Percentiles rank a stretch among this genome's conserved stretches.
Conservation (phyloP, 2,797 vertebrate genomes). For the Leptatherina wallacei region DNA sequence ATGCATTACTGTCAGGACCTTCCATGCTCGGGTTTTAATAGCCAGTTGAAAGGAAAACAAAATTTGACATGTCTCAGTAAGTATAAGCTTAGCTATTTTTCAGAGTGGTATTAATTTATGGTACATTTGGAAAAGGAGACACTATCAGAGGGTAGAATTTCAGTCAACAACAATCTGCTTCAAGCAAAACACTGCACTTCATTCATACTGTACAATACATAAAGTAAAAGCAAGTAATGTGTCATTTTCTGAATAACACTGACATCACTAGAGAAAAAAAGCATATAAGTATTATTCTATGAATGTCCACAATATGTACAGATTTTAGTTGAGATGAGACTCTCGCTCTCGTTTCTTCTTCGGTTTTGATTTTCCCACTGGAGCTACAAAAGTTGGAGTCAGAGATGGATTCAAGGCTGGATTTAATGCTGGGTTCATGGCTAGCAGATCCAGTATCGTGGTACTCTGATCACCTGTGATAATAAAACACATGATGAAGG, state of each 20-base stretch:
- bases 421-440: conserved; percentile 83
- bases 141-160: conserved; percentile 1
- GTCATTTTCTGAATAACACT: background rate
- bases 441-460: conserved; percentile 80
- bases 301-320: background rate
- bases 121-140: conserved; percentile 9
- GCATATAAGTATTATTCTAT: background rate
- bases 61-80: conserved; percentile 18
- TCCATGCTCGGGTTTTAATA: conserved; percentile 1
- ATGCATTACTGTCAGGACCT: conserved; percentile 42
- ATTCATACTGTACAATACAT: background rate
- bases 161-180: conserved; percentile 8
- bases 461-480: conserved; percentile 54
- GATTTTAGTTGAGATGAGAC: conserved; percentile 55
- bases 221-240: background rate
- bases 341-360: conserved; percentile 65
- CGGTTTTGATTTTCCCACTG: conserved; percentile 57
- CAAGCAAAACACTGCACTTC: background rate
- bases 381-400: conserved; percentile 65
- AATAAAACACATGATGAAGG: conserved; percentile 25
- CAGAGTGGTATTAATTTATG: conserved; percentile 1
- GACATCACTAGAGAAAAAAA: conserved; percentile 5
- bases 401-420: conserved; percentile 79
- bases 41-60: conserved; percentile 15
- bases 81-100: conserved; percentile 7